Base-by-base conservation (phyloP, 53 echinoderm and acorn worm species). In the Astropecten irregularis region DNA sequence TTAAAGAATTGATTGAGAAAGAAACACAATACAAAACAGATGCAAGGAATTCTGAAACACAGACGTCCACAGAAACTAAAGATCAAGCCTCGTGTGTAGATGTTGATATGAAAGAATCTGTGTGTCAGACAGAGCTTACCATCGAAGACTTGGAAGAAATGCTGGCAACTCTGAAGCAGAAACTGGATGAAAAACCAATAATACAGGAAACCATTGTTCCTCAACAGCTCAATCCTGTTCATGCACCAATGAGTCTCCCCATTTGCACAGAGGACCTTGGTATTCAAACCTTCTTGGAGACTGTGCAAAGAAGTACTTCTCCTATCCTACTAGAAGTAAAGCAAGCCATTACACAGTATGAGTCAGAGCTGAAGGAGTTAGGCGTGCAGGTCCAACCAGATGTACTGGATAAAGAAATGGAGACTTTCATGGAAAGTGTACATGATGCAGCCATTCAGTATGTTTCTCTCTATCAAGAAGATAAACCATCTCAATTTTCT, bases 241-340 rank as follows among this genome's bases (percentile, higher is more conserved):
- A 90, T 23, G 49, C 58, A 48, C 51, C 54, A 18, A 53, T 84
- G 39, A 77, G 30, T 18, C 19, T 61, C 47, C 77, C 62, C 9
- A 29, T 48, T 46, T 51, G 50, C 38, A 57, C 77, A 15, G 49
- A 44, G 37, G 82, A 86, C 25, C 30, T 34, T 11, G 79, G 35
- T 27, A 64, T 87, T 31, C 87, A 91, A 25, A 87, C 84, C 27
- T 77, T 84, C 46, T 56, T 89, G 23, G 89, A 89, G 57, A 68
- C 76, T 26, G 77, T 89, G 21, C 84, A 84, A 29, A 77, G 89
- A 15, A 84, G 89, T 20, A 77, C 89, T 22, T 77, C 77, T n/a
- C 89, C 89, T 3, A 89, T 89, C 23, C 71, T 89, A 14, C 89
- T 77, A 61, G 89, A 89, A 39, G 77, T 89, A 50, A 89, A 89